Evolutionary conservation across 2,113 vertebrate species (phyloP), one percentile per base, ranked within the genome.

Genomic region (Archocentrus centrarchus): DNA sequence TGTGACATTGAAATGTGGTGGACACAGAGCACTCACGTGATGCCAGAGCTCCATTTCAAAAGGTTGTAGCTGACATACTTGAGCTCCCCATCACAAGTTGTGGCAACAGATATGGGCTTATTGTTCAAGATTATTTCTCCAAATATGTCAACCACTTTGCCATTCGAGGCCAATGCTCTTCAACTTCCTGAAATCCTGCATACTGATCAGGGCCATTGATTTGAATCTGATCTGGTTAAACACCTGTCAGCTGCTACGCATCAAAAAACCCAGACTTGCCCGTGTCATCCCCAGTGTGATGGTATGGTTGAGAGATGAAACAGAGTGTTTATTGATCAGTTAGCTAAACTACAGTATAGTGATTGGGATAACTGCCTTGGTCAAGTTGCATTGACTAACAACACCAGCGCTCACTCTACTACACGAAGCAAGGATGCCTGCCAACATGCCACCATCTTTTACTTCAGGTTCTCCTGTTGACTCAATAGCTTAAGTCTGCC

Each of bases 11-110:
- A 44, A 44, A 44, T 44, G 11, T 44, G 41, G 41, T 44, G 41
- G 3, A 13, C 41, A 44, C 39, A 79, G 9, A 85, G 79, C 44
- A 57, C 8, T 24, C 75, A 22, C 82, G 82, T 80, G 79, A 82
- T 37, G 70, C 83, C 2, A 18, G 73, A 83, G 70, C 61, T 62
- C 83, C 86, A 75, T 83, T 86, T 24, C 80, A 88, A 61, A 91
- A 80, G 20, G 79, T 87, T 0, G 44, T 79, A 20, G 80, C 85
- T 41, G 83, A 81, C 35, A 81, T 89, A n/a, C 73, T 81, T 15
- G 73, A 86, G 9, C 66, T 91, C 1, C 78, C 66, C 17, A 58
- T 83, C 62, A 89, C 76, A 39, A 81, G 62, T 20, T 30, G 8
- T 63, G 79, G 77, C 7, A 80, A 85, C 73, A 60, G 84, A 37